Base-by-base conservation (phyloP, 2,797 vertebrate genomes). In the Cetoscarus ocellatus region DNA sequence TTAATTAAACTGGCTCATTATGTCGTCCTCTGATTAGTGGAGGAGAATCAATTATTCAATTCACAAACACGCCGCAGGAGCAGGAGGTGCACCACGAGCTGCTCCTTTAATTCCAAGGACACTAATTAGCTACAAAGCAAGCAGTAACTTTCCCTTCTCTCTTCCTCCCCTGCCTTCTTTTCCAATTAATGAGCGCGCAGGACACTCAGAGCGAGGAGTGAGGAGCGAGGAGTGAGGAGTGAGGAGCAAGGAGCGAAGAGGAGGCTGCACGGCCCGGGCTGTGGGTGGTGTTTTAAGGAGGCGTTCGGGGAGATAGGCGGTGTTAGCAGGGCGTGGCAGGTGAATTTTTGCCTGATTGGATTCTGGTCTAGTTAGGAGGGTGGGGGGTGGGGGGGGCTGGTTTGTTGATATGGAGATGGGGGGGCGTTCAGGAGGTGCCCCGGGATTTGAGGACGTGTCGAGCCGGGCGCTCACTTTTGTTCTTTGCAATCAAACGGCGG, bases 21-120 rank as follows among this genome's bases (percentile, higher is more conserved):
- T 97, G 97, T 98, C 93, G 94, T 95, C 96, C 96, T 97, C 96
- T 98, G 96, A 99, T 98, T 98, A 98, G 97, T 95, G 95, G 96
- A 96, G 95, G 96, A 97, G 96, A 98, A 99, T 99, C 98, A 99
- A 99, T 99, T 99, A 99, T 99, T 98, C 97, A 98, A 97, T 97
- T 96, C 91, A 86, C 87, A 91, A 88, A 90, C 89, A 88, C 14
- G 94, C 27, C 27, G 95, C 95, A 95, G 95, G 95, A 97, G 96
- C 96, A 96, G 93, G 95, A 96, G 96, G 96, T 96, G 95, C 96
- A 96, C 95, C 95, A 96, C 95, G 94, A 96, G 95, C 96, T 96
- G 95, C 96, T 97, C 96, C 95, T 97, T 98, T 98, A 96, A 97
- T 98, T 98, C 97, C 97, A 98, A 98, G 96, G 97, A 98, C 97